These are phyloP conservation scores for Amia ocellicauda DNA, from an alignment of 2,113 vertebrate genomes.

Conservation along the genomic window DNA sequence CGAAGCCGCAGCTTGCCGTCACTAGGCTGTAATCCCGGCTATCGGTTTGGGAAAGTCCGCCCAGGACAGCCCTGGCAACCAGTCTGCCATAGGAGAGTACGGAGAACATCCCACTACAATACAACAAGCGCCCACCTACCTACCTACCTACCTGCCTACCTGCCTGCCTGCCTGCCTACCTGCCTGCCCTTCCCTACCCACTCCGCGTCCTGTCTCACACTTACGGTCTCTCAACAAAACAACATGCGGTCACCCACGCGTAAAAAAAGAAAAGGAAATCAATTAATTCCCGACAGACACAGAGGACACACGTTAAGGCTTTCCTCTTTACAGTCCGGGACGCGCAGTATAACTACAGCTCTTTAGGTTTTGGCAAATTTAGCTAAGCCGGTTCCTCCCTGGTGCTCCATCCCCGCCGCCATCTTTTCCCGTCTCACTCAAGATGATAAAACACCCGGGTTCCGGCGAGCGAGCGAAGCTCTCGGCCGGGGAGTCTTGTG, in stretches of 20 bases:
- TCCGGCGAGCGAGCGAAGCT: neutral
- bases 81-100: constrained; percentile 95
- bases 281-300: neutral
- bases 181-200: constrained; percentile 28
- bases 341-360: neutral
- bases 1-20: constrained; percentile 93
- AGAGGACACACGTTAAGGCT: neutral
- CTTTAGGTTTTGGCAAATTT: constrained; percentile 6
- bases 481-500: constrained; percentile 50
- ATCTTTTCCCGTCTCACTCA: constrained; percentile 27
- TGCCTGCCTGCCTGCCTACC: too few relatives aligned
- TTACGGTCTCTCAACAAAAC: constrained; percentile 14
- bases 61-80: constrained; percentile 94
- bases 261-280: neutral
- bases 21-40: constrained; percentile 90
- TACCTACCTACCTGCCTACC: too few relatives aligned
- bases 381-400: constrained; percentile 1
- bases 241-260: constrained; percentile 19
- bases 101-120: constrained; percentile 81
- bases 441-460: constrained; percentile 13
- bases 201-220: constrained; percentile 17
- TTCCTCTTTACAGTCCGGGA: neutral
- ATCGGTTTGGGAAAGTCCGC: constrained; percentile 93
- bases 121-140: neutral
- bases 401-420: neutral